Evolutionary conservation across 2,797 vertebrate genomes (phyloP).

Genomic region (Danio albolineatus): DNA sequence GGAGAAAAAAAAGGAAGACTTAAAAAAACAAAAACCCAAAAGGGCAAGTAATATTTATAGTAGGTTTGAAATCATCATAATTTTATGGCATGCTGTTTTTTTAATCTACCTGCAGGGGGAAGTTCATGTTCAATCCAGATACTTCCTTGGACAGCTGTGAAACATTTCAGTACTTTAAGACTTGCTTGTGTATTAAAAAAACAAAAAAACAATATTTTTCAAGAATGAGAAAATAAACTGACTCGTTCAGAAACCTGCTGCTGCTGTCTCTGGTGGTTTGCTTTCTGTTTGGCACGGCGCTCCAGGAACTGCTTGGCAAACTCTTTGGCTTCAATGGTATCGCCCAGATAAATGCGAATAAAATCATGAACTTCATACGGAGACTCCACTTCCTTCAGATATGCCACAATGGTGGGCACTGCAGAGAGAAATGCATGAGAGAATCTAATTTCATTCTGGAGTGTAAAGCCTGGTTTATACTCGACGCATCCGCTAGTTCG

Average conservation of each 20-base stretch:
- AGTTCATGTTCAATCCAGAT: conserved; percentile 69
- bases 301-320: conserved; percentile 96
- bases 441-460: background rate
- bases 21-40: background rate
- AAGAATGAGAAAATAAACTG: background rate
- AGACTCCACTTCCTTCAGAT: conserved; percentile 92
- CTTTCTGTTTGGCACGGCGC: conserved; percentile 95
- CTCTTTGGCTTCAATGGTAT: conserved; percentile 97
- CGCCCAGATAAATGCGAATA: conserved; percentile 91
- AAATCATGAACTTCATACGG: conserved; percentile 93
- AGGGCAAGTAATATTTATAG: background rate
- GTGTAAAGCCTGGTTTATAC: too few relatives aligned
- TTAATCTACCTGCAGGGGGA: conserved; percentile 65
- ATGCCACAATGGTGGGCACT: conserved; percentile 90
- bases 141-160: conserved; percentile 69
- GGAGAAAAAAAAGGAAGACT: background rate
- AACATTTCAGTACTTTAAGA: background rate
- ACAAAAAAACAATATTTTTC: background rate
- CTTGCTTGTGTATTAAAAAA: background rate
- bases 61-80: background rate
- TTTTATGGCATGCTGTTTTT: background rate
- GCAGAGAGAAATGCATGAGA: background rate
- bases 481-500: too few relatives aligned
- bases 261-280: conserved; percentile 92
- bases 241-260: conserved; percentile 71